phyloP scores from a whole-genome alignment of 2,113 vertebrate species.

The Syrmaticus mikado region DNA sequence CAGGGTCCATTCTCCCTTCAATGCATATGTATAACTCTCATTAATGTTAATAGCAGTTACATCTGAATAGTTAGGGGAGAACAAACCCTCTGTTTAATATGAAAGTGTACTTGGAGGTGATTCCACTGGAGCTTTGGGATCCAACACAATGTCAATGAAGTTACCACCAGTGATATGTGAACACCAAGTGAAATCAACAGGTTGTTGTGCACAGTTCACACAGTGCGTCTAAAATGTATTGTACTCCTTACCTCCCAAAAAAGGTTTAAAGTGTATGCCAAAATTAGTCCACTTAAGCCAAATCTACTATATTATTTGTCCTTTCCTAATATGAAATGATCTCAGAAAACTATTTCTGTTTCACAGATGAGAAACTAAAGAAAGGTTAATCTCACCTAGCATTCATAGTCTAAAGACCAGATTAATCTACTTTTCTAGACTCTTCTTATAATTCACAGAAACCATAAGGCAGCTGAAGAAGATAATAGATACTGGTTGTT shows the following conservation, averaged over 20 bases:
- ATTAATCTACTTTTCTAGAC: conserved; percentile 9
- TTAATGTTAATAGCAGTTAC: conserved; percentile 57
- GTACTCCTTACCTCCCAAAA: fast-evolving
- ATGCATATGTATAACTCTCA: conserved; percentile 48
- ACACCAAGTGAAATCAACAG: background rate
- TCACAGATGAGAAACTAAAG: background rate
- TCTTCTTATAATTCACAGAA: conserved; percentile 2
- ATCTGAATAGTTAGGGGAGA: conserved; percentile 16
- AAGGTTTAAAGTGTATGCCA: background rate
- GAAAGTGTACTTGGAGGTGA: conserved; percentile 19
- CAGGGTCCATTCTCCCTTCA: conserved; percentile 48
- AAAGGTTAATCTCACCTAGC: background rate
- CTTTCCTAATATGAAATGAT: background rate
- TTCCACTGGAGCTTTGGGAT: conserved; percentile 27
- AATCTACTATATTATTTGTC: background rate
- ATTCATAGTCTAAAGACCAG: background rate
- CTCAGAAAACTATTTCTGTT: background rate
- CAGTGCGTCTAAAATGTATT: background rate
- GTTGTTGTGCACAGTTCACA: background rate
- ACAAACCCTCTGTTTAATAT: conserved; percentile 27
- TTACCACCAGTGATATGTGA: background rate
- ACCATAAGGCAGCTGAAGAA: background rate
- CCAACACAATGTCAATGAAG: conserved; percentile 50
- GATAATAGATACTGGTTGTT: background rate
- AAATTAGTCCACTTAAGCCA: background rate